phyloP scores from a whole-genome alignment of 2,888 invertebrate species.

The Augiades crinisus region DNA sequence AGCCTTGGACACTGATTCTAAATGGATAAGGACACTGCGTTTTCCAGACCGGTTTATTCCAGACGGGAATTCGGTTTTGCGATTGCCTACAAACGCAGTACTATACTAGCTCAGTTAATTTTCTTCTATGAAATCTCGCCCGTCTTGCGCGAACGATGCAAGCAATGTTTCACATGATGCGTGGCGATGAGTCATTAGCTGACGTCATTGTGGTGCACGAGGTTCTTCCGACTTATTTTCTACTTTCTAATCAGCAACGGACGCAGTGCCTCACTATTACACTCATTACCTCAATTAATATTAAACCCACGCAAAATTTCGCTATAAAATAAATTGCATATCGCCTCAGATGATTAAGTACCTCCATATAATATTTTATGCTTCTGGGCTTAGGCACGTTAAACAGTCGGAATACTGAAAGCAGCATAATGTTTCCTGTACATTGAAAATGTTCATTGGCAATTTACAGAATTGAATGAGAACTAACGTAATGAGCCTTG shows the following conservation, averaged over 20 bases:
- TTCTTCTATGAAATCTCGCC: conserved; percentile 17
- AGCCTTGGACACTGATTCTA: too few species aligned
- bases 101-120: background rate
- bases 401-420: too few species aligned
- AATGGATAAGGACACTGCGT: too few species aligned
- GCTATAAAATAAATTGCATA: background rate
- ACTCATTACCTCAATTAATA: conserved; percentile 14
- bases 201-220: conserved; percentile 21
- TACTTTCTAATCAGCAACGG: conserved; percentile 26
- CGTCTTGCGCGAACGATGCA: conserved; percentile 15
- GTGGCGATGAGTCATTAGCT: conserved; percentile 24
- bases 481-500: too few species aligned
- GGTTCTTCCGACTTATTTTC: conserved; percentile 25
- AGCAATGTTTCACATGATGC: conserved; percentile 13
- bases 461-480: too few species aligned
- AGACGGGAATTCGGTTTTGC: too few species aligned
- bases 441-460: too few species aligned
- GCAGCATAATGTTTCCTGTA: too few species aligned
- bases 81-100: too few species aligned
- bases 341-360: conserved; percentile 4
- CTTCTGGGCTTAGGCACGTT: too few species aligned
- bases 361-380: background rate
- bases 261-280: conserved; percentile 2
- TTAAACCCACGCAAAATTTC: conserved; percentile 1
- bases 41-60: too few species aligned